Percentiles rank a stretch among this genome's conserved stretches.
These are phyloP conservation scores for Podarcis cretensis DNA, from an alignment of 2,113 vertebrate genomes.

Conservation along the genomic window DNA sequence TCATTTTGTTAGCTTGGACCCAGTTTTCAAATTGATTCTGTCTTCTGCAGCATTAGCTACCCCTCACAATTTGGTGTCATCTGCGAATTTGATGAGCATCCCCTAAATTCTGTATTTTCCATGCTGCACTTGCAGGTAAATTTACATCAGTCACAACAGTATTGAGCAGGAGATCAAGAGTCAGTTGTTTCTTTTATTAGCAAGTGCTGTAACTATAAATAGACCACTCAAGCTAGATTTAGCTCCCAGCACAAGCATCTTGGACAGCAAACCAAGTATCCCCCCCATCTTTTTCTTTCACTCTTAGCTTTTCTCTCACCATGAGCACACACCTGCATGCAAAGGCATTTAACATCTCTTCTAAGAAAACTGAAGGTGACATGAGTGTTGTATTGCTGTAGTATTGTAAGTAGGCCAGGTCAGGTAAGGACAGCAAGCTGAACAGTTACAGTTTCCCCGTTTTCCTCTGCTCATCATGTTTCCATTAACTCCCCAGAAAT, in stretches of 20 bases:
- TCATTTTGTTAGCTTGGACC: no score
- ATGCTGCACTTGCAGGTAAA: background rate
- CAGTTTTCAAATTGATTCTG: no score
- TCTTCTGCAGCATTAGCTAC: no score
- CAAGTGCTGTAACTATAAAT: conserved; percentile 10
- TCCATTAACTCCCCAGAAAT: background rate
- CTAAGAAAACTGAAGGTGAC: background rate
- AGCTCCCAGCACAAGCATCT: background rate
- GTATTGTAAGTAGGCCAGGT: background rate
- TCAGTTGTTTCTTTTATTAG: conserved; percentile 23
- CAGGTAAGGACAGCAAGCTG: background rate
- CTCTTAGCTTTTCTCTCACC: background rate
- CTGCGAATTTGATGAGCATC: no score
- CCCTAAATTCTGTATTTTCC: background rate
- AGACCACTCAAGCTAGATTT: conserved; percentile 8
- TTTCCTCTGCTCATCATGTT: no score
- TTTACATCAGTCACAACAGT: conserved; percentile 13
- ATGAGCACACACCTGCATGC: background rate
- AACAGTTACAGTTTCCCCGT: no score
- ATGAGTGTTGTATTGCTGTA: background rate
- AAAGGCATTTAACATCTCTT: background rate
- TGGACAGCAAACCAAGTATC: background rate
- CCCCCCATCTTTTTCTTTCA: background rate
- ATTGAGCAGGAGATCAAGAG: background rate
- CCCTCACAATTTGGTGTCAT: no score